phyloP scores from a whole-genome alignment of 1,140 invertebrate genomes.

The Macrobrachium rosenbergii region DNA sequence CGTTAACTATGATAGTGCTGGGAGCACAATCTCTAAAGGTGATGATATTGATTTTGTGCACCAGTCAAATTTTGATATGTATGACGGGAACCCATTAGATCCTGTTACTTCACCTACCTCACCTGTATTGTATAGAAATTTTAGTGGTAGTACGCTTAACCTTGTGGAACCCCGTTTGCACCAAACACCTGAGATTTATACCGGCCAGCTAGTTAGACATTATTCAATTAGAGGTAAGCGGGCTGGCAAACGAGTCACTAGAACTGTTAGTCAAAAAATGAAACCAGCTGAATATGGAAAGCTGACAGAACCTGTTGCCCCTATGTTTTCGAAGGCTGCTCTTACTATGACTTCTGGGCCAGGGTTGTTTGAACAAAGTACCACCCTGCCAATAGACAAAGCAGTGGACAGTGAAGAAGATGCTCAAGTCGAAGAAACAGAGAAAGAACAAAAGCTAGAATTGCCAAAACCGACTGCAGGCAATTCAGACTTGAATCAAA shows the following conservation, averaged over 20 bases:
- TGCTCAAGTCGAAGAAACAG: neutral
- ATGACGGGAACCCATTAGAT: too few species aligned
- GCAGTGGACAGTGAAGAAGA: neutral
- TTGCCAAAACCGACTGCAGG: neutral
- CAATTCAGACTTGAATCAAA: neutral
- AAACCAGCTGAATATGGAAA: conserved; percentile 30
- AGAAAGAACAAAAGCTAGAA: neutral
- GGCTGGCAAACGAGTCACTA: conserved; percentile 37
- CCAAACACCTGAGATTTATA: conserved; percentile 10
- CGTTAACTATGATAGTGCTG: too few species aligned
- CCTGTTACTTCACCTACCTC: neutral
- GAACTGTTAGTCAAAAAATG: conserved; percentile 43
- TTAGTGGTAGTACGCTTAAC: neutral
- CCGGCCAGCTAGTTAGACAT: conserved; percentile 21
- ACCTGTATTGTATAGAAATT: neutral
- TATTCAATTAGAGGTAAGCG: conserved; percentile 50
- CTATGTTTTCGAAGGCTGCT: conserved; percentile 48
- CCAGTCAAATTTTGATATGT: too few species aligned
- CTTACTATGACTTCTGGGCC: conserved; percentile 44
- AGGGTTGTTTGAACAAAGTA: conserved; percentile 28
- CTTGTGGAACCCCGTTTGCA: neutral
- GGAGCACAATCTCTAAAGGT: too few species aligned
- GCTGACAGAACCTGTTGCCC: conserved; percentile 26
- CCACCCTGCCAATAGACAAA: neutral
- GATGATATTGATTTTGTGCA: too few species aligned